Evolutionary conservation across 2,113 vertebrate genomes (phyloP), one percentile per base, ranked within the genome.

Genomic region (Protobothrops mucrosquamatus): DNA sequence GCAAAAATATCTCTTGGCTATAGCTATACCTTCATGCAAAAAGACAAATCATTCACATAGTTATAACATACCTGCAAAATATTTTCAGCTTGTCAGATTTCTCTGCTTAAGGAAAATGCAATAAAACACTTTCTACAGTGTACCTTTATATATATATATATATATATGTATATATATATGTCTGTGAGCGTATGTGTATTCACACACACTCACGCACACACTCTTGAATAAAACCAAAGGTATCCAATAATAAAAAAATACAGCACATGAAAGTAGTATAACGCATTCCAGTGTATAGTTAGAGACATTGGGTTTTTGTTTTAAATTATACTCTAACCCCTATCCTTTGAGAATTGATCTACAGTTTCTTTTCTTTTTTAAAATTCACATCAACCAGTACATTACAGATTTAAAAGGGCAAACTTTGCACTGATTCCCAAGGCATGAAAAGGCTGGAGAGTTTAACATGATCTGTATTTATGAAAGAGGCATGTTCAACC

Each of bases 191-290:
- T 74, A 34, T 74, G 14, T 74, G 4, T 74, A n/a, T 74, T 15
- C 14, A 34, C 29, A 34, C 64, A 74, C n/a, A 98, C 92, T 0
- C 61, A n/a, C 11, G 1, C n/a, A 81, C n/a, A 9, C 74, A 81
- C 18, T 98, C 92, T 97, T 98, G 98, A 98, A 98, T 98, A 43
- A 98, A 98, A 98, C 96, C 98, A 97, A 98, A 98, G 97, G 97
- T 98, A 98, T 98, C 97, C 98, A 97, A 97, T 97, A 97, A 98
- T 98, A 98, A 97, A 98, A 98, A 98, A 98, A 98, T 98, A 98
- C 98, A 98, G 98, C 97, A 98, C 98, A 95, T 97, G 95, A 96
- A 97, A 98, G 98, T 98, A 98, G 98, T 97, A 97, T 97, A 96
- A 98, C 96, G 98, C 97, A 98, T 98, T 98, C 98, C 98, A 98